Percentiles rank a stretch among this genome's conserved stretches.
These are phyloP conservation scores for Rhinoderma darwinii DNA, from an alignment of 2,113 vertebrate genomes.

Conservation along the genomic window DNA sequence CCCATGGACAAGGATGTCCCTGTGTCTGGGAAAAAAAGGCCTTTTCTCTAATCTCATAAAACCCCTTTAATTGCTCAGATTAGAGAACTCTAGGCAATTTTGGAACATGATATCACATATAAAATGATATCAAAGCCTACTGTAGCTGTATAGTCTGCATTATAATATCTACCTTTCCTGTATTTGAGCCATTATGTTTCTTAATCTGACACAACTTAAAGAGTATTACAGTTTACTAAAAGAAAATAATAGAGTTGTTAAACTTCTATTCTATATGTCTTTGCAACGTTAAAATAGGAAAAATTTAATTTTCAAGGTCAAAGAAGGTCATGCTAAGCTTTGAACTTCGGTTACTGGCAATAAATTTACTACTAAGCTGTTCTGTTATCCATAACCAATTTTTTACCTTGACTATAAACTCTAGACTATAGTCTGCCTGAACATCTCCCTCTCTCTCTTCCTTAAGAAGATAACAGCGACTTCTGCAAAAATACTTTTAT, in stretches of 20 bases:
- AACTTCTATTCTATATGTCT: neutral
- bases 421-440: slow-evolving; percentile 3
- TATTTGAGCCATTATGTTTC: neutral
- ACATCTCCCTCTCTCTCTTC: neutral
- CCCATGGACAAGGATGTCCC: neutral
- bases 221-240: neutral
- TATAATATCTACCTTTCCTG: neutral
- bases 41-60: neutral
- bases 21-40: too few relatives aligned
- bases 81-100: neutral
- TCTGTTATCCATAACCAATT: slow-evolving; percentile 27
- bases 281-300: neutral
- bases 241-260: neutral
- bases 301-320: slow-evolving; percentile 37
- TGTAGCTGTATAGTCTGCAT: neutral
- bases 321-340: neutral
- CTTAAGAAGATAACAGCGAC: slow-evolving; percentile 40
- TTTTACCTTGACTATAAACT: slow-evolving; percentile 30
- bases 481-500: slow-evolving; percentile 47
- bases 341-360: slow-evolving; percentile 17
- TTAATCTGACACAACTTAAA: neutral
- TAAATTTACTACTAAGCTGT: slow-evolving; percentile 10
- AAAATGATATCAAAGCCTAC: neutral
- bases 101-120: neutral
- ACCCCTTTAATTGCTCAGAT: neutral